phyloP scores from a whole-genome alignment of 2,113 vertebrate species.

The Zosterops lateralis region DNA sequence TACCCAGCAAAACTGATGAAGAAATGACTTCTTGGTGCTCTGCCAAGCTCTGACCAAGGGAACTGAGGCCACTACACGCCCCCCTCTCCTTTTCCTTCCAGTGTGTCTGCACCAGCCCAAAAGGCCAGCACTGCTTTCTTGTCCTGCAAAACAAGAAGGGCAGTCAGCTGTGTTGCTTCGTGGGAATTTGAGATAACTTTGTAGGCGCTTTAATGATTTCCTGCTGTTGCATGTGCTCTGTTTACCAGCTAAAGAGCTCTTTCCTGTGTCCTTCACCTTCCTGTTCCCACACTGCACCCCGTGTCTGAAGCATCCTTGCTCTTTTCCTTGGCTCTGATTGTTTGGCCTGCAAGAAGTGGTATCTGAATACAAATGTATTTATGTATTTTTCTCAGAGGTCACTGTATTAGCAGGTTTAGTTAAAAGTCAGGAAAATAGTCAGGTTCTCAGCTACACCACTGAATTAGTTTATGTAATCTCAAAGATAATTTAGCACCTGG shows the following conservation, averaged over 20 bases:
- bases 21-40: not conserved
- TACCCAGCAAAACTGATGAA: not conserved
- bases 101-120: not conserved
- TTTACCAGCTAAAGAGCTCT: conserved; percentile 43
- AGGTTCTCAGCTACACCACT: not conserved
- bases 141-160: not conserved
- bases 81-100: not conserved
- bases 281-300: conserved; percentile 17
- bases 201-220: conserved; percentile 14
- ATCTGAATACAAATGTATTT: not conserved
- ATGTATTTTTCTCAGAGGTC: not conserved
- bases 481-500: conserved; percentile 32
- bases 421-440: not conserved
- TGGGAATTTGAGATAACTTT: conserved; percentile 27
- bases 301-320: not conserved
- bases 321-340: not conserved
- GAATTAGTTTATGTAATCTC: not conserved
- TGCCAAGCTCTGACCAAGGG: not conserved
- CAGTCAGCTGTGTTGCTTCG: not conserved
- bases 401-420: not conserved
- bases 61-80: accelerated
- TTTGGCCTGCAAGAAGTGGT: not conserved
- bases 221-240: conserved; percentile 22
- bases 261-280: conserved; percentile 38
- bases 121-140: not conserved